Base-by-base conservation (phyloP, 2,113 vertebrate species). In the Corapipo altera region DNA sequence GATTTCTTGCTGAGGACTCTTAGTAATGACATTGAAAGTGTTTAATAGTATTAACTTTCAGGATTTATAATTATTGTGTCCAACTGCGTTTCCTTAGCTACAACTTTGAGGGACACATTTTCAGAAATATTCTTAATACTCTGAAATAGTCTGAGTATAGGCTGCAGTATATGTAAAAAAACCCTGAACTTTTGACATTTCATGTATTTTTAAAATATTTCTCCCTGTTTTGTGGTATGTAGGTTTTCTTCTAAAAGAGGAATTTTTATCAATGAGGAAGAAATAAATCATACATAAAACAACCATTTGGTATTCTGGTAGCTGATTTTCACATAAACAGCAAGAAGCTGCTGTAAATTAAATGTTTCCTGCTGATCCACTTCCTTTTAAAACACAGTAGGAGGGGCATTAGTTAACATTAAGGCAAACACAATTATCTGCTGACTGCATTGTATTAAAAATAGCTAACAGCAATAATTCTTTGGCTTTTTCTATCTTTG, bases 361-460 rank as follows among this genome's bases (percentile, higher is more conserved):
- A 96, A 96, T 67, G n/a, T 76, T 92, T 95, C 93, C 95, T 94
- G 94, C 95, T 96, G 94, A 83, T 94, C 41, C 52, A 69, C 69
- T 97, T 97, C 93, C 93, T 96, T 94, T 91, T 82, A 89, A 94
- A 95, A 83, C 94, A 91, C 95, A 96, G 88, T 95, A 95, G 92
- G 93, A 93, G 85, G 77, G 86, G 88, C 90, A 97, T 97, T 95
- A 96, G 94, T 96, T 96, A 96, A 95, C 93, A 95, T 94, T 93
- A 96, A 94, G 84, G 84, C 61, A 96, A 95, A 96, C 83, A 89
- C 81, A 95, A 92, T 93, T 96, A 96, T 85, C 83, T 95, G 83
- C 90, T 97, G 93, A 92, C 65, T 95, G 84, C 58, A 82, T 71
- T 81, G 85, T 96, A 91, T 88, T 95, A 96, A 96, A 95, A 92